These are phyloP conservation scores for Elysia crispata DNA, from an alignment of 2,888 invertebrate species.

Conservation along the genomic window DNA sequence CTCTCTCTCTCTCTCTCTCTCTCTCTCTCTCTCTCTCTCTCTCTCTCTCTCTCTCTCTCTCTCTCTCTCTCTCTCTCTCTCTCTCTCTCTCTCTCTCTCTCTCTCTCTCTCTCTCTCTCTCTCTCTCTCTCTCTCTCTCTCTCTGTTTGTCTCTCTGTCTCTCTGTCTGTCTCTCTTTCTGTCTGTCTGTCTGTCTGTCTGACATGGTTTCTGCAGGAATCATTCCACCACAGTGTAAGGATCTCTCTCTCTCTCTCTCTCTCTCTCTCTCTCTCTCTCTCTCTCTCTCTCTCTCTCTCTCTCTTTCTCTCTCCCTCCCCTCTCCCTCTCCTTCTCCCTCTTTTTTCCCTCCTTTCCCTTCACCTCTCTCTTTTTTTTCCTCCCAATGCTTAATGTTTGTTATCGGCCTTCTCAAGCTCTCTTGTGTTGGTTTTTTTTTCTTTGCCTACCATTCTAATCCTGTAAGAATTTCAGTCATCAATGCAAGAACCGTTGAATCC, in stretches of 20 bases:
- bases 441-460: not conserved
- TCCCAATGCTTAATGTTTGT: too few species aligned
- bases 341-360: not conserved
- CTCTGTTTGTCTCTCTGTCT: slow-evolving; percentile 21
- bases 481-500: too few species aligned
- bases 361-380: too few species aligned
- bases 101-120: too few species aligned
- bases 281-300: too few species aligned
- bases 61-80: slow-evolving; percentile 30
- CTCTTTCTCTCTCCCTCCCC: not conserved
- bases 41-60: slow-evolving; percentile 1
- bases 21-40: too few species aligned
- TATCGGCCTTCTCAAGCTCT: too few species aligned
- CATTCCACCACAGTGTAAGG: slow-evolving; percentile 60
- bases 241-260: too few species aligned
- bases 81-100: slow-evolving; percentile 2
- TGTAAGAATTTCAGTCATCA: too few species aligned
- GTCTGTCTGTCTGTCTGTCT: too few species aligned
- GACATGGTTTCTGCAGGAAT: slow-evolving; percentile 65
- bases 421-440: not conserved
- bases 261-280: too few species aligned
- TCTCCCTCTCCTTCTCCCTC: slow-evolving; percentile 21
- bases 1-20: too few species aligned
- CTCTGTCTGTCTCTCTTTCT: slow-evolving; percentile 10
- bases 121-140: not conserved